Evolutionary conservation across 2,888 invertebrate genomes (phyloP), one percentile per base, ranked within the genome.

Genomic region (Thumatha senex): DNA sequence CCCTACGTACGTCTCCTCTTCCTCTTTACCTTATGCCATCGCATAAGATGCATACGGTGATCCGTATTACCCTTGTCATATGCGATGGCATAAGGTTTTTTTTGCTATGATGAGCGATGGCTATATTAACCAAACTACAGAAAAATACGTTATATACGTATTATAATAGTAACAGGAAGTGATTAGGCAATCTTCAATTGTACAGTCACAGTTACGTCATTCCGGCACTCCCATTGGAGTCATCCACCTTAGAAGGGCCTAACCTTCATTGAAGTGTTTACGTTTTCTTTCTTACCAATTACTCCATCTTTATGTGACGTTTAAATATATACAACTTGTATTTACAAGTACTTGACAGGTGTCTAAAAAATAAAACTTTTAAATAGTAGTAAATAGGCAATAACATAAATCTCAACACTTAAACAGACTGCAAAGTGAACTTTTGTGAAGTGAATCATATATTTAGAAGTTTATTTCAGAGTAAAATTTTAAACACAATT

Each of bases 151-250:
- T 40, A 13, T 8, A 31, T 51, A 46, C 61, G 51, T 67, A 61
- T 51, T 12, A 15, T 36, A 42, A 33, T 43, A 42, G 38, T 51
- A 24, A 34, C 30, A 44, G 24, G 50, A 48, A 50, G 51, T 62
- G 56, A 56, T 56, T 43, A 47, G 35, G 39, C 34, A 40, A 38
- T 34, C 38, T 35, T 24, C 18, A 24, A 5, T 24, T 4, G 18
- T 24, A 4, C 18, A 45, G 45, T 52, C 52, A 52, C 35, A 38
- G 15, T 41, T 40, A 51, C 40, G 33, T 52, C 52, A 58, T 43
- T 46, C 33, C 35, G 74, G 61, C 78, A 67, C 76, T 70, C 76
- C 76, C 58, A 58, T 61, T 54, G 66, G 66, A 65, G 67, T 61
- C 54, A 54, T 65, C 67, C 58, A 39, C 51, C 36, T 38, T 55